Percentiles rank a stretch among this genome's conserved stretches.
Evolutionary conservation across 2,888 invertebrate genomes (phyloP).

Genomic region (Blera fallax): DNA sequence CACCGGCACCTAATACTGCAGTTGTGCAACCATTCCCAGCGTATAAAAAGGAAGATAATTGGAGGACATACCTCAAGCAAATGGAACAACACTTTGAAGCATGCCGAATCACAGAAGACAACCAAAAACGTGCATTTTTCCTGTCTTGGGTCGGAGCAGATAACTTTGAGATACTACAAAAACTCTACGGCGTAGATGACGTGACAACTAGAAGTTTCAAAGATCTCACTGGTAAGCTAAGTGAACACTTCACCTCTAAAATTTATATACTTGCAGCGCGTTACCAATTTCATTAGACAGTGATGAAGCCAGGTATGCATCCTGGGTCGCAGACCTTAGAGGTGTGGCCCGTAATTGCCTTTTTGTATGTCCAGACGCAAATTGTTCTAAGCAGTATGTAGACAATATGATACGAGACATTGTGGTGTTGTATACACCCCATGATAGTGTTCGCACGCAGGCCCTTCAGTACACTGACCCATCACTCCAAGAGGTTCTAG

Average conservation of each 20-base stretch:
- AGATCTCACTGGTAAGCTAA: no score
- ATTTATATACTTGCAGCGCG: constrained; percentile 4
- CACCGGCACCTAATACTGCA: background rate
- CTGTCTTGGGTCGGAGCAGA: no score
- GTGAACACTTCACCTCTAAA: background rate
- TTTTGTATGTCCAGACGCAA: background rate
- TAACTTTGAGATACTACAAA: no score
- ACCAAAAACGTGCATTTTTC: no score
- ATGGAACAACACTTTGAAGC: constrained; percentile 34
- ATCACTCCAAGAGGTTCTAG: background rate
- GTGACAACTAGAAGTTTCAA: no score
- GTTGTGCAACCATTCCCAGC: constrained; percentile 10
- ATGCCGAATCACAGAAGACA: background rate
- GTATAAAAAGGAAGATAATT: constrained; percentile 19
- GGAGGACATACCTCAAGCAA: constrained; percentile 27
- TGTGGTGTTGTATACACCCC: background rate
- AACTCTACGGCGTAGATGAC: no score
- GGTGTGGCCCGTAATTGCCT: background rate
- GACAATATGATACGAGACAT: background rate
- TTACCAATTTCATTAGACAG: background rate
- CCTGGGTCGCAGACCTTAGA: background rate
- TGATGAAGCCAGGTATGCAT: constrained; percentile 1
- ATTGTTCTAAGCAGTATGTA: background rate
- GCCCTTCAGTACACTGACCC: background rate
- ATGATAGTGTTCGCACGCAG: no score